phyloP scores from a whole-genome alignment of 2,113 vertebrate species.

The Symphodus melops region DNA sequence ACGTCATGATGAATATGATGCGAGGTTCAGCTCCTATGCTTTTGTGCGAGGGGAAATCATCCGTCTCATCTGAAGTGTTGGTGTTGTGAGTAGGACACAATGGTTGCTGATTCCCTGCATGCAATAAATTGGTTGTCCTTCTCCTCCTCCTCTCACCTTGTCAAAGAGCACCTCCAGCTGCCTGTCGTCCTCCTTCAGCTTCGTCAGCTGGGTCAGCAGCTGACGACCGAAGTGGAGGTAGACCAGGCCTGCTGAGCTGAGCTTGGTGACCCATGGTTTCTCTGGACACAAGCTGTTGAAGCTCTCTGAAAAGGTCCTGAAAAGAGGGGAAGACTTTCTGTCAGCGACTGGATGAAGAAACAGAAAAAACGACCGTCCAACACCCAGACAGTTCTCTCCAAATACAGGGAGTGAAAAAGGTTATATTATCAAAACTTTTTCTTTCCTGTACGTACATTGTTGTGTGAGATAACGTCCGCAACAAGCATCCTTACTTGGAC shows the following conservation, averaged over 20 bases:
- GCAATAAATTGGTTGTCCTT: conserved; percentile 9
- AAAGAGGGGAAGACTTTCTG: background rate
- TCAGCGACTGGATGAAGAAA: no score
- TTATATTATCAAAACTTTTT: background rate
- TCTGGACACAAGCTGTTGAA: conserved; percentile 89
- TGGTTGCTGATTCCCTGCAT: background rate
- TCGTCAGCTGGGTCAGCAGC: conserved; percentile 85
- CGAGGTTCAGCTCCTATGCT: background rate
- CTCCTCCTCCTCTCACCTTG: conserved; percentile 82
- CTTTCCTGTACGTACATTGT: no score
- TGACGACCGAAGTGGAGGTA: conserved; percentile 91
- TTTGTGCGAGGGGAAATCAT: conserved; percentile 17
- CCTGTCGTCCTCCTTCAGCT: conserved; percentile 80
- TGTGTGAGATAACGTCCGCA: background rate
- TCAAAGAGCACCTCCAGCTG: conserved; percentile 87
- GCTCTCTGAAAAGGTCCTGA: conserved; percentile 88
- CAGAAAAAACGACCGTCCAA: background rate
- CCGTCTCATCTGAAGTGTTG: conserved; percentile 10
- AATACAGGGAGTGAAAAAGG: no score
- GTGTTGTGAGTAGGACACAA: conserved; percentile 27
- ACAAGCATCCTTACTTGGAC: background rate
- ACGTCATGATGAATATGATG: background rate
- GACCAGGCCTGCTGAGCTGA: conserved; percentile 94
- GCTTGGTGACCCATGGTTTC: conserved; percentile 93
- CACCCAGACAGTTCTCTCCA: background rate